Evolutionary conservation across 2,888 invertebrate species (phyloP), one percentile per base, ranked within the genome.

Genomic region (Portevinia maculata): DNA sequence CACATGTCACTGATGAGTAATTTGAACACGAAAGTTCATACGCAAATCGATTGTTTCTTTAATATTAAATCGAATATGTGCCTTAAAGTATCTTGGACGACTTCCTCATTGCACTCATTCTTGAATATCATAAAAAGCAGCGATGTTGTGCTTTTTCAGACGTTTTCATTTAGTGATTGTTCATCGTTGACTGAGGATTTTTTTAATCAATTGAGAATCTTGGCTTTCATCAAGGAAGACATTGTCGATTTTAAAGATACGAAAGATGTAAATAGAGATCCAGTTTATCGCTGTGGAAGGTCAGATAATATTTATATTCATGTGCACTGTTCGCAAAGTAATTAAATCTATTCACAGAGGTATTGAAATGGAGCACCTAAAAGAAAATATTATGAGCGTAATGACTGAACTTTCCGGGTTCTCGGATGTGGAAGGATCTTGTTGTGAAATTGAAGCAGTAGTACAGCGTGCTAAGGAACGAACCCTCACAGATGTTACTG

Each of bases 141-240:
- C 52, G 88, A 90, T 64, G 88, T 90, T 1, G 46, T 86, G 1
- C 84, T 91, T 0, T 86, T 83, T 37, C 90, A 90, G 79, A 86
- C 86, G 0, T 87, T 90, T 81, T 84, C 86, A 1, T 84, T 90
- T 0, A 85, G 85, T 4, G 87, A 88, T 1, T 86, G 87, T 17
- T 83, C 86, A 11, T 79, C 88, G 0, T 41, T 86, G 15, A 88
- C 89, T 1, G 85, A 88, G 70, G 87, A 89, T 46, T 88, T 90
- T n/a, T 87, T 90, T 86, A 87, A 87, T 53, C 89, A 91, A 75
- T 67, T 91, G 53, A 85, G 87, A 8, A 87, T 89, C 1, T 59
- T 91, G n/a, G 84, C 86, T 9, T 86, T 86, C 2, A 89, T 91
- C 55, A 88, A 89, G n/a, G 88, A 89, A 30, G 89, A 89, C 60